Percentiles rank a stretch among this genome's conserved stretches.
phyloP scores from a whole-genome alignment of 2,113 vertebrate genomes.

The Saccopteryx leptura region DNA sequence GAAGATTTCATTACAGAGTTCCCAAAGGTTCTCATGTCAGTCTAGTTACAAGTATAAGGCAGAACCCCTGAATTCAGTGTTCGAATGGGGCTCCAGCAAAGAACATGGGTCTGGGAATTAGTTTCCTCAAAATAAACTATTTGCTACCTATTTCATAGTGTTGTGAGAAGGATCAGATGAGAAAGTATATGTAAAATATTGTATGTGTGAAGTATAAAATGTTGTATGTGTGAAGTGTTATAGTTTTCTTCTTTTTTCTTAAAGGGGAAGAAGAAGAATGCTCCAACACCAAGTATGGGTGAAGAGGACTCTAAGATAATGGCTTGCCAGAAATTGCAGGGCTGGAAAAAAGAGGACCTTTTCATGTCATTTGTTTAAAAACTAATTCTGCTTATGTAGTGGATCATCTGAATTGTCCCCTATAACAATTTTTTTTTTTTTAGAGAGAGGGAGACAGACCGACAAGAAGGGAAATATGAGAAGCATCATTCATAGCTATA shows the following conservation, averaged over 20 bases:
- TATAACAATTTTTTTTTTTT: no score
- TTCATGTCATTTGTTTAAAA: not conserved
- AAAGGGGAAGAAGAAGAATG: not conserved
- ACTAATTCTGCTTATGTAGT: not conserved
- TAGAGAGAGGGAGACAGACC: no score
- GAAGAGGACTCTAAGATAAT: not conserved
- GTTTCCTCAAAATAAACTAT: not conserved
- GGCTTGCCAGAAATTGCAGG: not conserved
- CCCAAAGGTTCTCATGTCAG: not conserved
- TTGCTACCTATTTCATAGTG: not conserved
- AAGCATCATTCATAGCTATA: no score
- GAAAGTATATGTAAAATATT: not conserved
- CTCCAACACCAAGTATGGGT: not conserved
- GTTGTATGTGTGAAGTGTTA: not conserved
- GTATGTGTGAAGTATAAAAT: not conserved
- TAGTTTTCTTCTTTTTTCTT: conserved; percentile 6
- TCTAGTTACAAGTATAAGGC: conserved; percentile 10
- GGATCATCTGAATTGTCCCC: not conserved
- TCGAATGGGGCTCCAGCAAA: not conserved
- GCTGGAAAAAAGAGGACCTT: not conserved
- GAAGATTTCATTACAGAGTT: not conserved
- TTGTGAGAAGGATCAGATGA: not conserved
- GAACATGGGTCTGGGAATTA: not conserved
- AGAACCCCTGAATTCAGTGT: not conserved
- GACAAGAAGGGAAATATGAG: no score